Percentiles rank a stretch among this genome's conserved stretches.
These are phyloP conservation scores for Eidolon dupreanum DNA, from an alignment of 2,797 vertebrate species.

Conservation along the genomic window DNA sequence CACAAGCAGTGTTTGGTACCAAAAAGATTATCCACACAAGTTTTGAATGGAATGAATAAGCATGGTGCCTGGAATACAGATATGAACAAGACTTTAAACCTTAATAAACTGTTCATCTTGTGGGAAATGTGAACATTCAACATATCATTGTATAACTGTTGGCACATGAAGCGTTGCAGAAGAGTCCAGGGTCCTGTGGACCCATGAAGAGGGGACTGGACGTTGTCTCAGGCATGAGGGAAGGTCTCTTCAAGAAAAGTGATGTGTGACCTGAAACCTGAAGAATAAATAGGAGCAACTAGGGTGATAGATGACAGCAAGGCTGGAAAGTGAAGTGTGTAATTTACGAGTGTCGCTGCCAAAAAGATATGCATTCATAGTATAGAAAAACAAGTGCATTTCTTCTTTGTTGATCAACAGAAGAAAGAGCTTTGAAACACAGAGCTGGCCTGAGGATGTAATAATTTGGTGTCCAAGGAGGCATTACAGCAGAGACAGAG, in stretches of 20 bases:
- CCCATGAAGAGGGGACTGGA: background rate
- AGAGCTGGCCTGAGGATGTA: background rate
- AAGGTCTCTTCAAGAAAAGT: background rate
- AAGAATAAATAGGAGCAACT: background rate
- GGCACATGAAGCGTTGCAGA: background rate
- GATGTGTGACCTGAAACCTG: background rate
- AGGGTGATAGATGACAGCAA: background rate
- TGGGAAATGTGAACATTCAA: background rate
- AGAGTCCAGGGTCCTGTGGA: background rate
- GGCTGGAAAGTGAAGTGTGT: background rate
- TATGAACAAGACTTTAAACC: background rate
- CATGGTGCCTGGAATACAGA: background rate
- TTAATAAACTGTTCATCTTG: background rate
- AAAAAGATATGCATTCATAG: background rate
- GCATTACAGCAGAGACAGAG: fast-evolving
- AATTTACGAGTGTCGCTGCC: background rate
- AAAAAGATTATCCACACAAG: background rate
- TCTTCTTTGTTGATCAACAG: background rate
- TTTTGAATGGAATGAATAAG: background rate
- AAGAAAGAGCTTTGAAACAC: background rate
- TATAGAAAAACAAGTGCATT: background rate
- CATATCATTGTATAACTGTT: background rate
- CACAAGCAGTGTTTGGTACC: background rate
- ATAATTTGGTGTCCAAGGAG: background rate
- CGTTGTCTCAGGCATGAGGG: background rate